Evolutionary conservation across 2,797 vertebrate genomes (phyloP).

Genomic region (Enteromius afrohamiltoni): DNA sequence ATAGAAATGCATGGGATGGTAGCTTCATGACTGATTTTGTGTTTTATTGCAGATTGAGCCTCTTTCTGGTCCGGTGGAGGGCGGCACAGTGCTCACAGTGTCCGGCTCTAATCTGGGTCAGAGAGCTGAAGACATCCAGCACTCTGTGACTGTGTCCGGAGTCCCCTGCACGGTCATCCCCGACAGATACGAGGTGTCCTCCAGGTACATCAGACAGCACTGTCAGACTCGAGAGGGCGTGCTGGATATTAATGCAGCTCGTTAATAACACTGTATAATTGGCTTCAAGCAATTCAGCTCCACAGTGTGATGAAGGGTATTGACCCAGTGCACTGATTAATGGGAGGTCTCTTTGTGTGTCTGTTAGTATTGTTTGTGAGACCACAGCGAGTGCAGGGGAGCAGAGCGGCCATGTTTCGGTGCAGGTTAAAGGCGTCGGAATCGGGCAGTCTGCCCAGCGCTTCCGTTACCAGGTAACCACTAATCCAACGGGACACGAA

Average conservation of each 20-base stretch:
- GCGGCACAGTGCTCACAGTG: constrained; percentile 92
- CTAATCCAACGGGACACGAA: background rate
- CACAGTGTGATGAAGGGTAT: constrained; percentile 13
- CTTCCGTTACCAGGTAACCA: constrained; percentile 90
- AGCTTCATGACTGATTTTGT: constrained; percentile 24
- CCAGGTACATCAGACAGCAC: constrained; percentile 76
- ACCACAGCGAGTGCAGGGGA: constrained; percentile 81
- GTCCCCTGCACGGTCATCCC: constrained; percentile 86
- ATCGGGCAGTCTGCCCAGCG: constrained; percentile 81
- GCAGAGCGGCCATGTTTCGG: constrained; percentile 80
- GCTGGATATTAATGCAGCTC: background rate
- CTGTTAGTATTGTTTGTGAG: constrained; percentile 87
- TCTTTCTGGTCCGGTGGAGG: constrained; percentile 88
- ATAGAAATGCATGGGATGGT: background rate
- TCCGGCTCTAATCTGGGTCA: constrained; percentile 97
- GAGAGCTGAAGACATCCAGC: constrained; percentile 88
- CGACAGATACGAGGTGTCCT: constrained; percentile 91
- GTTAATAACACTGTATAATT: constrained; percentile 26
- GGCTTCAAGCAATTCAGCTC: constrained; percentile 25
- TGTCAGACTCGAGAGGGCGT: background rate
- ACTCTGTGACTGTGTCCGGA: constrained; percentile 88
- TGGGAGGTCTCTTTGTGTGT: constrained; percentile 22
- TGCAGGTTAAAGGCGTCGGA: constrained; percentile 88
- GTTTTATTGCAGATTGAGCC: constrained; percentile 84
- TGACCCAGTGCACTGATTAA: constrained; percentile 32